Evolutionary conservation across 2,797 vertebrate species (phyloP).

Genomic region (Falco columbarius): DNA sequence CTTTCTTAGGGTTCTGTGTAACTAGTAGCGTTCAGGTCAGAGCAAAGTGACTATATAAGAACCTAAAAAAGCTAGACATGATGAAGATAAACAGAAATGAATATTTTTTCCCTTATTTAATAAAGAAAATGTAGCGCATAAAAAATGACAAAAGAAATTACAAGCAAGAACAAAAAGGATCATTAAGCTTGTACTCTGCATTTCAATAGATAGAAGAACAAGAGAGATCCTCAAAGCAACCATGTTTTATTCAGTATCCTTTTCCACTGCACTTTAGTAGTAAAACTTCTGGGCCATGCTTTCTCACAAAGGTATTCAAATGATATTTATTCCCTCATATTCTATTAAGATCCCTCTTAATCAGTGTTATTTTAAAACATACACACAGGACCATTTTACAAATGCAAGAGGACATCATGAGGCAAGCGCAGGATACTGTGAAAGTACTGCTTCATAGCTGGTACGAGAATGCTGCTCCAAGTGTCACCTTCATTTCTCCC

Average conservation of each 20-base stretch:
- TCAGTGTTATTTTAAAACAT: slow-evolving; percentile 8
- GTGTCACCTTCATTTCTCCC: not conserved
- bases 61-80: not conserved
- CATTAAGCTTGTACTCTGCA: not conserved
- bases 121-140: not conserved
- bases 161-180: not conserved
- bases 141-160: not conserved
- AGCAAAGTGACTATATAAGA: not conserved
- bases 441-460: not conserved
- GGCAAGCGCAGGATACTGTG: not conserved
- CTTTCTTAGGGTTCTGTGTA: not conserved
- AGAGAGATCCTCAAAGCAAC: not conserved
- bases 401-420: not conserved
- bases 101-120: not conserved
- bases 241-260: not conserved
- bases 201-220: not conserved
- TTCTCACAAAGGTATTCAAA: slow-evolving; percentile 11
- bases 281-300: not conserved
- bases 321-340: not conserved
- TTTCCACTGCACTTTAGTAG: not conserved
- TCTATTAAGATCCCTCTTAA: slow-evolving; percentile 3
- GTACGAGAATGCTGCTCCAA: not conserved
- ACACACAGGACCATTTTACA: not conserved
- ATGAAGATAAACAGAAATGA: not conserved
- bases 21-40: not conserved